Base-by-base conservation (phyloP, 2,888 invertebrate species). In the Arenicola marina region DNA sequence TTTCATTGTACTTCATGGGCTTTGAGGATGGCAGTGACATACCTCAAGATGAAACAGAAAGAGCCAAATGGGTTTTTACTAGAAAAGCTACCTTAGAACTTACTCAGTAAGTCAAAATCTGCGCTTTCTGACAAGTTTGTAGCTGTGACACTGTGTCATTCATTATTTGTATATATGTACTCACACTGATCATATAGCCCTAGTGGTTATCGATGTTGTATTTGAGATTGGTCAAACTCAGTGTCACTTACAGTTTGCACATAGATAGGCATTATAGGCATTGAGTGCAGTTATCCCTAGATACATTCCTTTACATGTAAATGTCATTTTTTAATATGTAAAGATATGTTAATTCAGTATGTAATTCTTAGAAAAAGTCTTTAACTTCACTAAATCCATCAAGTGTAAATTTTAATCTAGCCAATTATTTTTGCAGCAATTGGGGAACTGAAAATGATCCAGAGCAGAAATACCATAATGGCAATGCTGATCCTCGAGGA, bases 1-100 rank as follows among this genome's bases (percentile, higher is more conserved):
- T 96, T 81, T 90, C 93, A 0, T 79, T 96, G 2, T 96, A 93
- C 84, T 96, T 96, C 79, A 88, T 95, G 89, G 94, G 93, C 0
- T 96, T 91, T 81, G 95, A 94, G 82, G 87, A 90, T 58, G 86
- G 88, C 0, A 85, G 86, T 1, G 90, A 92, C 53, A 87, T 93
- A 15, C 92, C 93, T 0, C 85, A 86, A 1, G 91, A 93, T 74
- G 87, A 88, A 45, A 85, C 84, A 1, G 89, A 91, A 51, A 86
- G 91, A 59, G 87, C 87, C 0, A 84, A 86, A 58, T 96, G 93
- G 92, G 89, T 92, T 0, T 88, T 93, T 81, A 88, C 88, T 0
- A 89, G 91, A 71, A 93, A 91, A 80, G 95, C 92, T 1, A 93
- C 94, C 0, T 81, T 96, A 73, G 95, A 96, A 84, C 85, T 96